A percentile compares a stretch with the other conserved stretches of the same genome.
These are phyloP conservation scores for Tetrax tetrax DNA, from an alignment of 2,113 vertebrate species.

Conservation along the genomic window DNA sequence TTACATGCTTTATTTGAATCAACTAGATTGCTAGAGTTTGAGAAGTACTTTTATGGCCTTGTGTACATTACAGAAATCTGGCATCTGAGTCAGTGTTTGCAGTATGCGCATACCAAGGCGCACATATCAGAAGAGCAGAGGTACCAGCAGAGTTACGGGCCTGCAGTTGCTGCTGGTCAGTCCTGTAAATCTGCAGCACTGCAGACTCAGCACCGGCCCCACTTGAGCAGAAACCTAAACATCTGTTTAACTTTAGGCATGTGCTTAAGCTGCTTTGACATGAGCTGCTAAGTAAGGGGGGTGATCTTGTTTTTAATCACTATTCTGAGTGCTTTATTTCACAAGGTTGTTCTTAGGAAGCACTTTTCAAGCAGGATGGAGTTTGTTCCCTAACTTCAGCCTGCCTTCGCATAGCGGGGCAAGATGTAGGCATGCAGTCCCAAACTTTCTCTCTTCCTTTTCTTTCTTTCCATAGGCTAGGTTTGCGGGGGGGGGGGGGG, in stretches of 20 bases:
- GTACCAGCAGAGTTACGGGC: neutral
- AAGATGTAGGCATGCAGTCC: neutral
- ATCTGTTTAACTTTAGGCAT: conserved; percentile 40
- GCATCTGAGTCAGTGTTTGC: neutral
- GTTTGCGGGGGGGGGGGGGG: neutral
- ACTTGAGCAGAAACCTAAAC: neutral
- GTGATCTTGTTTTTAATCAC: neutral
- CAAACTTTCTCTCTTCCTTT: neutral
- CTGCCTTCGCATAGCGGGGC: neutral
- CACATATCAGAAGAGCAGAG: neutral
- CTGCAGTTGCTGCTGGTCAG: neutral
- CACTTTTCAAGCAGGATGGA: neutral
- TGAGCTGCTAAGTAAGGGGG: neutral
- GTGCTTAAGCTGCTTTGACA: conserved; percentile 18
- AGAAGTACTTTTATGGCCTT: conserved; percentile 38
- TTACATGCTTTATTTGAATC: neutral
- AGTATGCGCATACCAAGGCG: neutral
- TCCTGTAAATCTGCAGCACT: neutral
- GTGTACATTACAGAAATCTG: neutral
- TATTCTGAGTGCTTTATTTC: neutral
- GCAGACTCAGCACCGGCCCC: conserved; percentile 37
- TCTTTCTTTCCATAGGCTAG: neutral
- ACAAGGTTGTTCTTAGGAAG: neutral
- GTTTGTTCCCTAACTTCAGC: neutral
- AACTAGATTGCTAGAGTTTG: neutral